These are phyloP conservation scores for Proales similis DNA, from an alignment of 1,140 invertebrate species.

Conservation along the genomic window DNA sequence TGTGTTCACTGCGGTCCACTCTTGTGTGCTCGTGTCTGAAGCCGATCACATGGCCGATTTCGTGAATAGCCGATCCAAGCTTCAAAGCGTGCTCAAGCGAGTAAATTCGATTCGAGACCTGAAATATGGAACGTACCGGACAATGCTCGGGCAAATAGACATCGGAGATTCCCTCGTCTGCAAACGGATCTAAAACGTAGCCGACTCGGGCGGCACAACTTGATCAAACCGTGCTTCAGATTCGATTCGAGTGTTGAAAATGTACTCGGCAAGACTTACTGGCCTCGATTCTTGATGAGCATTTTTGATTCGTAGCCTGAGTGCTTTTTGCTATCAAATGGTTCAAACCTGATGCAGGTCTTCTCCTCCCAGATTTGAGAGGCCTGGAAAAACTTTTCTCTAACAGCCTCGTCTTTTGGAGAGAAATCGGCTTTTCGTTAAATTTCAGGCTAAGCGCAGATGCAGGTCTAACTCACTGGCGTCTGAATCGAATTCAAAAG, in stretches of 20 bases:
- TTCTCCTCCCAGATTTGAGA: conserved; percentile 31
- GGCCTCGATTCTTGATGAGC: conserved; percentile 27
- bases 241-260: not conserved
- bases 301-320: conserved; percentile 10
- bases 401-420: not conserved
- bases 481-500: conserved; percentile 34
- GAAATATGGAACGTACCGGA: conserved; percentile 2
- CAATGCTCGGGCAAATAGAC: conserved; percentile 37
- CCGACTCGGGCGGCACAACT: conserved; percentile 38
- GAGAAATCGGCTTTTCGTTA: not conserved
- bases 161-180: conserved; percentile 8
- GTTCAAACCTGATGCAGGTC: conserved; percentile 38
- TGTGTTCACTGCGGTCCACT: conserved; percentile 45
- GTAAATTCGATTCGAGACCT: not conserved
- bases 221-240: not conserved
- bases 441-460: not conserved
- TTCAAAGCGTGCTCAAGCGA: not conserved
- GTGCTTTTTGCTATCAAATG: conserved; percentile 18
- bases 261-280: conserved; percentile 10
- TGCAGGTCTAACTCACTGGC: conserved; percentile 1
- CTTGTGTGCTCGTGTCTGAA: conserved; percentile 54
- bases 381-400: conserved; percentile 21
- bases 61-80: conserved; percentile 59
- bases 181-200: not conserved
- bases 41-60: conserved; percentile 61